Base-by-base conservation (phyloP, 1,140 invertebrate genomes). In the Cataglyphis hispanica region DNA sequence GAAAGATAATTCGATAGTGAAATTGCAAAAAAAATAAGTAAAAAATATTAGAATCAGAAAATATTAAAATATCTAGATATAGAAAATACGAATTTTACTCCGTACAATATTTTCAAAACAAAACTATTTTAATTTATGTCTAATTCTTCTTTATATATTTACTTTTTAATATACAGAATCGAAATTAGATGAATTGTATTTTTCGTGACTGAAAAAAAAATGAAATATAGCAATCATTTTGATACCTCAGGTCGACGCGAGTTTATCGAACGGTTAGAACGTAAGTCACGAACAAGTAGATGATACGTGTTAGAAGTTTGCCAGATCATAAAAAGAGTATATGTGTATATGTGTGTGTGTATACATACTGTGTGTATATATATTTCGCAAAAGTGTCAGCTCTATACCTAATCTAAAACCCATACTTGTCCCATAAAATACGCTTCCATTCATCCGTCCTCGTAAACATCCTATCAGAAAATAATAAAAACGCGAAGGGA, bases 391-490 rank as follows among this genome's bases (percentile, higher is more conserved):
- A 81, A 87, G 75, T 70, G 78, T 67, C 90, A 89, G 60, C 89
- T 83, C 89, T 80, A 86, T 88, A 93, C 90, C 91, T 93, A 93
- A 93, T 93, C 91, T 91, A 93, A 94, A 94, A 91, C 86, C 91
- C 92, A 93, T 93, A 93, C 87, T 90, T 91, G 92, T 93, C 92
- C 89, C 91, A 94, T 94, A 93, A 94, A 93, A 86, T 90, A 93
- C 90, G 81, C 70, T 91, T 86, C 90, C 87, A 93, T 93, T 93
- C 91, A 93, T 90, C 66, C 75, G 75, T 89, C 85, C 87, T 90
- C 87, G 91, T 91, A 89, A 92, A 89, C 90, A 89, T 84, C 80
- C 90, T 91, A 93, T 92, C 89, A 93, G 91, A 93, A 93, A 93
- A 94, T 93, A 94, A 93, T 93, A 93, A 93, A 92, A 94, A 92